Conservation (phyloP, 2,113 vertebrate species). For the Papio anubis region DNA sequence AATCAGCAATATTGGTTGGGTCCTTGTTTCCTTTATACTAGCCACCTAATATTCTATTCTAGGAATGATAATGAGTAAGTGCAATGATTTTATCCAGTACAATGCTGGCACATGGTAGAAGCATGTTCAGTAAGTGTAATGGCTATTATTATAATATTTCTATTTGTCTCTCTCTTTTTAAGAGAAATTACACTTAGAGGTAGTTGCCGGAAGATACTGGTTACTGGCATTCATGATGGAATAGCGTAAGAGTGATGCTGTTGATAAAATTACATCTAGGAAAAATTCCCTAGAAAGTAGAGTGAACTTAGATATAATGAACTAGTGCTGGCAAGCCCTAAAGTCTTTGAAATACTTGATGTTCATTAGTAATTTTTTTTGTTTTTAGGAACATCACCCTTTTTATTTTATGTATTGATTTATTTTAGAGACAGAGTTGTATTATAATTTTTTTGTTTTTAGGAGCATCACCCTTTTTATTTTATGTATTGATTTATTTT, state of each 20-base stretch:
- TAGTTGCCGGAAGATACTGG: neutral
- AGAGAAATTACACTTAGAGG: neutral
- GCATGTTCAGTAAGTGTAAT: neutral
- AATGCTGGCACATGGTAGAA: neutral
- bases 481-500: neutral
- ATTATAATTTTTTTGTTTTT: neutral
- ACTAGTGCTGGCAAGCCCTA: neutral
- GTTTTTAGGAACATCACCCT: neutral
- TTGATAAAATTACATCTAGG: neutral
- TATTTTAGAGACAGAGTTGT: no score
- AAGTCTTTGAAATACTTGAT: neutral
- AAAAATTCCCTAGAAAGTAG: neutral
- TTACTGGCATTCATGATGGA: neutral
- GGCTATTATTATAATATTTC: neutral
- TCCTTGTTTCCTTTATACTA: conserved; percentile 14
- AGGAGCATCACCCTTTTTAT: neutral
- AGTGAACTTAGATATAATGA: neutral
- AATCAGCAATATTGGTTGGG: neutral
- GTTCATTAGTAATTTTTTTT: neutral
- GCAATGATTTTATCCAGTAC: conserved; percentile 5
- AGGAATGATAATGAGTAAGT: neutral
- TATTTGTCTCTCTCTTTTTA: neutral
- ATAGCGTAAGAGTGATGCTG: neutral
- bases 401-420: neutral
- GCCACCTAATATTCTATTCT: neutral